Conservation (phyloP, 2,113 vertebrate genomes). For the Tautogolabrus adspersus region DNA sequence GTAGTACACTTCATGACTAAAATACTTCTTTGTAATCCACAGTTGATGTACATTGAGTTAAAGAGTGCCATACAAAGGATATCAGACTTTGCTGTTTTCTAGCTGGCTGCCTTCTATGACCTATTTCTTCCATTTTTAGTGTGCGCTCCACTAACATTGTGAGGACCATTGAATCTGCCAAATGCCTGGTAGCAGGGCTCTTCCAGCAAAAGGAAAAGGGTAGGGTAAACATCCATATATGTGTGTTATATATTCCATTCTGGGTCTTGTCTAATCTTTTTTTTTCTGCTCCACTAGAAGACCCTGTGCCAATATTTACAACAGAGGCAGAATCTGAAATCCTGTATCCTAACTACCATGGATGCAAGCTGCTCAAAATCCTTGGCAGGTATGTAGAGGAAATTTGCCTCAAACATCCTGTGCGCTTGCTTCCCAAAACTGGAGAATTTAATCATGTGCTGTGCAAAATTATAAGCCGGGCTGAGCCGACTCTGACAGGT, state of each 20-base stretch:
- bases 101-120: constrained; percentile 38
- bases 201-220: constrained; percentile 92
- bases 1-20: constrained; percentile 67
- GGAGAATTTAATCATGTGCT: constrained; percentile 51
- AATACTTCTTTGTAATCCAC: neutral
- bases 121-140: constrained; percentile 79
- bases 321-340: constrained; percentile 89
- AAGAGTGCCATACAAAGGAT: constrained; percentile 9
- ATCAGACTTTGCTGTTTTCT: constrained; percentile 42
- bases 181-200: constrained; percentile 92
- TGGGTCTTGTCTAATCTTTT: constrained; percentile 12
- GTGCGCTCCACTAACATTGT: constrained; percentile 94
- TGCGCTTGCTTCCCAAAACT: constrained; percentile 17
- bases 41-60: constrained; percentile 20
- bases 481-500: constrained; percentile 57
- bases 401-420: constrained; percentile 7
- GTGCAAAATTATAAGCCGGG: constrained; percentile 50
- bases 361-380: constrained; percentile 86
- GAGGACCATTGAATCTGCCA: constrained; percentile 94
- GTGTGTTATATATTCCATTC: constrained; percentile 3
- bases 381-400: constrained; percentile 82
- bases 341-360: constrained; percentile 91
- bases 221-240: constrained; percentile 54
- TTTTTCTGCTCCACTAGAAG: constrained; percentile 73
- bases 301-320: constrained; percentile 86